A percentile compares a stretch with the other conserved stretches of the same genome.
These are phyloP conservation scores for Zosterops japonicus DNA, from an alignment of 2,113 vertebrate genomes.

Conservation along the genomic window DNA sequence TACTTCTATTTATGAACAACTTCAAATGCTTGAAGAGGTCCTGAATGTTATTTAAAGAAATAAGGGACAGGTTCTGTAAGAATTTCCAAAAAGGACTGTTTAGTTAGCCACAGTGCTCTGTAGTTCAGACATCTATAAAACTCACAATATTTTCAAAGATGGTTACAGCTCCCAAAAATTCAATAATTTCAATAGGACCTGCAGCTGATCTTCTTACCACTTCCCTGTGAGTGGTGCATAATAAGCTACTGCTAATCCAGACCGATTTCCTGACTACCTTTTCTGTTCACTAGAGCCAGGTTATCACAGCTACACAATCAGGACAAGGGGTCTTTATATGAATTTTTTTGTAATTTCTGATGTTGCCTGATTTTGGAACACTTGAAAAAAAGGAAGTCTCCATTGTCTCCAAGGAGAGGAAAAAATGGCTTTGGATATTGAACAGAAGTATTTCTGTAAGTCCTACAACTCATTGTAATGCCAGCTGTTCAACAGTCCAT, in stretches of 20 bases:
- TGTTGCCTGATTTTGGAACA: not conserved
- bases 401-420: not conserved
- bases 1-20: not conserved
- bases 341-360: not conserved
- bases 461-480: not conserved
- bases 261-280: not conserved
- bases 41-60: conserved; percentile 16
- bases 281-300: not conserved
- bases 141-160: not conserved
- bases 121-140: not conserved
- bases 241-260: not conserved
- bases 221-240: not conserved
- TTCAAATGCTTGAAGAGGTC: not conserved
- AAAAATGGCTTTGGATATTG: not conserved
- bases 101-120: not conserved
- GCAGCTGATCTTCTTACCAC: not conserved
- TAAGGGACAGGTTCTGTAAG: not conserved
- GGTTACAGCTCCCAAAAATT: not conserved
- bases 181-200: not conserved
- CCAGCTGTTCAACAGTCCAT: not conserved
- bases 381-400: not conserved
- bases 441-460: not conserved
- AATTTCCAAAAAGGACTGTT: not conserved
- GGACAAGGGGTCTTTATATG: accelerated
- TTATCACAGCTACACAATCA: not conserved